Percentiles rank a stretch among this genome's conserved stretches.
Evolutionary conservation across 1,140 invertebrate species (phyloP).

Genomic region (Ruditapes philippinarum): DNA sequence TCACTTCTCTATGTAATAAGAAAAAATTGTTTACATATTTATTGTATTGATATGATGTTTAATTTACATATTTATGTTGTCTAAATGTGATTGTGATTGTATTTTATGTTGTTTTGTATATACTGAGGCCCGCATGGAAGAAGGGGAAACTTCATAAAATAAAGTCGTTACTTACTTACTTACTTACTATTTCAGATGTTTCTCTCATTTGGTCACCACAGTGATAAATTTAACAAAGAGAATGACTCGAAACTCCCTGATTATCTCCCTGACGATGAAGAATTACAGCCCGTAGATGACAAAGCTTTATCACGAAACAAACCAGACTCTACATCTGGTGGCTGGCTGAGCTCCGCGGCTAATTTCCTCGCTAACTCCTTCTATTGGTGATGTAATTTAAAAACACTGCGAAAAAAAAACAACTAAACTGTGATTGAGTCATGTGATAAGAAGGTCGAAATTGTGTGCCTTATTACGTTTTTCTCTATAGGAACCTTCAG

Average conservation of each 20-base stretch:
- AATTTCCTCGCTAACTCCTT: constrained; percentile 64
- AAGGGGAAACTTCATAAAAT: too few species aligned
- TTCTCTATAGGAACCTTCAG: neutral
- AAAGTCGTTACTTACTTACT: too few species aligned
- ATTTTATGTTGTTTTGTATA: too few species aligned
- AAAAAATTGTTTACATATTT: too few species aligned
- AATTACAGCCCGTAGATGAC: constrained; percentile 44
- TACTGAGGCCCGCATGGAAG: too few species aligned
- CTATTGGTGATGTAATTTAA: constrained; percentile 67
- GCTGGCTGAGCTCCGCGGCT: constrained; percentile 60
- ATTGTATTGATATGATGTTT: too few species aligned
- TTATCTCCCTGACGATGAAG: constrained; percentile 65
- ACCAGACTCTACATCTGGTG: neutral
- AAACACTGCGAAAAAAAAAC: too few species aligned
- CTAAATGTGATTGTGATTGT: too few species aligned
- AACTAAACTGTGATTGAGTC: constrained; percentile 4
- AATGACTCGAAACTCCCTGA: constrained; percentile 53
- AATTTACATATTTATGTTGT: too few species aligned
- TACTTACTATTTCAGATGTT: constrained; percentile 63
- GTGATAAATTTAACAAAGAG: constrained; percentile 51
- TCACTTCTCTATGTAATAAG: too few species aligned
- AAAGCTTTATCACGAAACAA: constrained; percentile 54
- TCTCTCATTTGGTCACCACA: constrained; percentile 45
- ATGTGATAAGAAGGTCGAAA: constrained; percentile 13
- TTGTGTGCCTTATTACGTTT: neutral